These are phyloP conservation scores for Ceratitis capitata DNA, from an alignment of 1,140 invertebrate genomes.

Conservation along the genomic window DNA sequence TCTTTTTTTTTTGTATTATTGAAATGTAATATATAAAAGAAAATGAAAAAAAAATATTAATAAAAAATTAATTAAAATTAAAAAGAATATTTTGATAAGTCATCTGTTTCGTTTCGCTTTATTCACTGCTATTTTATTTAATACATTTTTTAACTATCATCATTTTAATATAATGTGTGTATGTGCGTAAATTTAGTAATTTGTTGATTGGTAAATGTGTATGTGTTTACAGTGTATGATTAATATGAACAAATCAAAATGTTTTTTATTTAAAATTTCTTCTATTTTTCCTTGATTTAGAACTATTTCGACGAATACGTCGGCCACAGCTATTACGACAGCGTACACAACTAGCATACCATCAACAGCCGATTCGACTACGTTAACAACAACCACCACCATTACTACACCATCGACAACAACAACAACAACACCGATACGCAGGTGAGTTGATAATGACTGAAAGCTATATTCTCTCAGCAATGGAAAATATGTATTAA, in stretches of 20 bases:
- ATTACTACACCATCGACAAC: slow-evolving; percentile 49
- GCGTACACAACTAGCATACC: slow-evolving; percentile 47
- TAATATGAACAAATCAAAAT: not conserved
- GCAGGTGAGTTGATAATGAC: slow-evolving; percentile 50
- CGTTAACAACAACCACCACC: slow-evolving; percentile 45
- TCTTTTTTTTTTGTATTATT: too few relatives aligned
- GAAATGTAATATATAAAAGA: too few relatives aligned
- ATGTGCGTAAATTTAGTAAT: not conserved
- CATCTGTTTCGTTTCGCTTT: not conserved
- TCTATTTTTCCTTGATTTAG: not conserved
- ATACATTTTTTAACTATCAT: not conserved
- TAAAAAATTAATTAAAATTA: not conserved
- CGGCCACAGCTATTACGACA: slow-evolving; percentile 34
- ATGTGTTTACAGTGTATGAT: not conserved
- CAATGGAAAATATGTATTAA: too few relatives aligned
- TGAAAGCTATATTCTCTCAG: not conserved
- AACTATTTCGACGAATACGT: slow-evolving; percentile 12
- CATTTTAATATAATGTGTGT: not conserved
- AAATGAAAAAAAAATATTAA: not conserved
- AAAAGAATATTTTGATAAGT: not conserved
- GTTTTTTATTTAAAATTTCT: not conserved
- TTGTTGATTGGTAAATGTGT: too few relatives aligned
- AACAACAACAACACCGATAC: slow-evolving; percentile 57
- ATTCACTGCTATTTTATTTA: not conserved
- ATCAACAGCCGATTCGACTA: slow-evolving; percentile 47